Conservation (phyloP, 1,140 invertebrate species). For the Euura saliciscinereae region DNA sequence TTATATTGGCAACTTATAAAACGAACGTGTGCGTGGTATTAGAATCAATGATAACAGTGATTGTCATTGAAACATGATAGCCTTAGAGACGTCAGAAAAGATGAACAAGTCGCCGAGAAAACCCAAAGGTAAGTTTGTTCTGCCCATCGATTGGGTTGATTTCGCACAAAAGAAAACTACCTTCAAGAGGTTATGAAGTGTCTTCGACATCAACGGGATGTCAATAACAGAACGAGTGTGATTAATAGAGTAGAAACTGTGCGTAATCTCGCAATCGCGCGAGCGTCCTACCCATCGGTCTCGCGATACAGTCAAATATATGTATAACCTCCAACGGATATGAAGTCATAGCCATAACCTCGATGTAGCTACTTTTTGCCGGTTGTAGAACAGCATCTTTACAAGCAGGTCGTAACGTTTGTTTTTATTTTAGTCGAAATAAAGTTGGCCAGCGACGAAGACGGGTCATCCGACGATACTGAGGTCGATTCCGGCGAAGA, state of each 20-base stretch:
- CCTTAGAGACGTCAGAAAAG: not conserved
- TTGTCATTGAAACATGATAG: not conserved
- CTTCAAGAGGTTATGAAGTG: not conserved
- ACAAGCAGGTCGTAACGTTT: not conserved
- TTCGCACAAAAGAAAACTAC: not conserved
- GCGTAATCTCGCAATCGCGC: not conserved
- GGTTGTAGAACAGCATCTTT: not conserved
- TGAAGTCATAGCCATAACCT: not conserved
- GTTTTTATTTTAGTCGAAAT: not conserved
- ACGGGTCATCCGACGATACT: not conserved
- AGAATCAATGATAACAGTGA: too few species aligned
- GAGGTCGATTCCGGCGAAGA: constrained; percentile 14
- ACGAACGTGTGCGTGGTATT: too few species aligned
- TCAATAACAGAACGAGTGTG: not conserved
- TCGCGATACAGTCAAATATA: too few species aligned
- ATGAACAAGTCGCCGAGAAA: constrained; percentile 8
- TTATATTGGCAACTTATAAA: not conserved
- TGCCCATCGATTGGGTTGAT: not conserved
- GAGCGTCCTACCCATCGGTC: too few species aligned
- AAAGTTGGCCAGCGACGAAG: not conserved
- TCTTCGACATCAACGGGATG: not conserved
- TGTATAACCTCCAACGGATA: too few species aligned
- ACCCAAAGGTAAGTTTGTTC: not conserved
- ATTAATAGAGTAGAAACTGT: not conserved
- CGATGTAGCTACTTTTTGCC: not conserved